Percentiles rank a stretch among this genome's conserved stretches.
phyloP scores from a whole-genome alignment of 2,113 vertebrate species.

The Panthera uncia region DNA sequence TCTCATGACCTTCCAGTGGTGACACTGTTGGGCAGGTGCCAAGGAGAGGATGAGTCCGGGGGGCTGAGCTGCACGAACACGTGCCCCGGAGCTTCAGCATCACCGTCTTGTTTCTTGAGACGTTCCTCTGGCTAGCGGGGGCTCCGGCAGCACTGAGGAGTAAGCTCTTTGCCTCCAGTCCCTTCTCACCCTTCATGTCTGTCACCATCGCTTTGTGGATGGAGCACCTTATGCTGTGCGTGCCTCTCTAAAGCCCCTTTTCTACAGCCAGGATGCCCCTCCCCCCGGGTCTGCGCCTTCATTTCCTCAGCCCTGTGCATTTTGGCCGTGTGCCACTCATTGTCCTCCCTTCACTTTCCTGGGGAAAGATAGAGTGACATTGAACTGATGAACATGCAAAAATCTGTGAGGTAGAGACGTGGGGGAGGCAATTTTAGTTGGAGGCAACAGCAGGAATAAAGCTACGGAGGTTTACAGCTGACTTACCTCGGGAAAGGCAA shows the following conservation, averaged over 20 bases:
- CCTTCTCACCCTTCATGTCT: not conserved
- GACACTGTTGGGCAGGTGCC: not conserved
- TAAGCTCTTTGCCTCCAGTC: not conserved
- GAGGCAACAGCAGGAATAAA: not conserved
- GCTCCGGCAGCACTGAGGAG: not conserved
- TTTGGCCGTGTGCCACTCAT: not conserved
- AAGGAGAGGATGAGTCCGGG: not conserved
- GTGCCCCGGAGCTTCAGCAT: accelerated
- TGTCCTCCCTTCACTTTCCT: not conserved
- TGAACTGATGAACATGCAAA: not conserved
- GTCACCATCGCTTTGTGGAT: not conserved
- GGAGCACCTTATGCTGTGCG: not conserved
- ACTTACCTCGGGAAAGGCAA: not conserved
- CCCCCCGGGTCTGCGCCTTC: not conserved
- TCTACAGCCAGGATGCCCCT: not conserved
- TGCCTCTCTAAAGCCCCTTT: not conserved
- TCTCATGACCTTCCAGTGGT: not conserved
- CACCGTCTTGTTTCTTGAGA: not conserved
- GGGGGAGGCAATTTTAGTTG: too few relatives aligned
- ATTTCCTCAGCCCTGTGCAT: too few relatives aligned
- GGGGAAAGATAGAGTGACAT: not conserved
- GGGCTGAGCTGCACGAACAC: not conserved
- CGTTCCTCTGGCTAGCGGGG: not conserved
- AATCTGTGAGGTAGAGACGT: not conserved
- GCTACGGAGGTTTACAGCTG: not conserved